Conservation (phyloP, 2,888 invertebrate genomes). For the Gonocerus acuteangulatus region DNA sequence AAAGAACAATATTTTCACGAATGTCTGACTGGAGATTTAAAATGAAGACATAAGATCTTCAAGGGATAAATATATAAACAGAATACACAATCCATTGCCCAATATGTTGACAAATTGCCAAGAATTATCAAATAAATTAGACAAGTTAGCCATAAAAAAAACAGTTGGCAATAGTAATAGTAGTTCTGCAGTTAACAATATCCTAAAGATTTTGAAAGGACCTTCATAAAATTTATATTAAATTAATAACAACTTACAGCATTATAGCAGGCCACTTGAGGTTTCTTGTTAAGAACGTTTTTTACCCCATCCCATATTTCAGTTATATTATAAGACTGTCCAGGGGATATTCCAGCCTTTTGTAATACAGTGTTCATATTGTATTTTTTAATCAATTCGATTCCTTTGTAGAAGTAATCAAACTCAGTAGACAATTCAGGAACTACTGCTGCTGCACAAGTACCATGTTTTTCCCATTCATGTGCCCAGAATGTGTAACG, state of each 20-base stretch:
- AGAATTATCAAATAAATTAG: too few relatives aligned
- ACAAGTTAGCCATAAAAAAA: too few relatives aligned
- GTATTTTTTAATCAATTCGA: slow-evolving; percentile 54
- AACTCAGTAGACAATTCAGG: slow-evolving; percentile 52
- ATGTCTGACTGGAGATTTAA: too few relatives aligned
- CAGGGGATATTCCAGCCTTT: slow-evolving; percentile 52
- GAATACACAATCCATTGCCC: too few relatives aligned
- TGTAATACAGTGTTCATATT: slow-evolving; percentile 55
- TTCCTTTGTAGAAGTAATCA: slow-evolving; percentile 60
- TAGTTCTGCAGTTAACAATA: too few relatives aligned
- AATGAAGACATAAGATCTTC: too few relatives aligned
- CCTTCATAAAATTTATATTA: background rate
- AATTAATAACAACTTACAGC: too few relatives aligned
- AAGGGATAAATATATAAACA: too few relatives aligned
- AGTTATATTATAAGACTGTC: slow-evolving; percentile 46
- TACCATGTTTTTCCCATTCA: slow-evolving; percentile 78
- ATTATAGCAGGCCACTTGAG: slow-evolving; percentile 56
- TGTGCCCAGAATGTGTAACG: slow-evolving; percentile 62
- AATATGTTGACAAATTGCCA: too few relatives aligned
- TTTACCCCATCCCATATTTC: slow-evolving; percentile 50
- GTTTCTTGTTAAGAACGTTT: slow-evolving; percentile 50
- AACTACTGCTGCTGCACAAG: slow-evolving; percentile 62
- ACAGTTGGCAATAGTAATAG: too few relatives aligned
- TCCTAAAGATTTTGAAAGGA: background rate
- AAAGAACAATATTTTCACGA: too few relatives aligned